Evolutionary conservation across 2,797 vertebrate genomes (phyloP), one percentile per base, ranked within the genome.

Genomic region (Gobio occitaniae): DNA sequence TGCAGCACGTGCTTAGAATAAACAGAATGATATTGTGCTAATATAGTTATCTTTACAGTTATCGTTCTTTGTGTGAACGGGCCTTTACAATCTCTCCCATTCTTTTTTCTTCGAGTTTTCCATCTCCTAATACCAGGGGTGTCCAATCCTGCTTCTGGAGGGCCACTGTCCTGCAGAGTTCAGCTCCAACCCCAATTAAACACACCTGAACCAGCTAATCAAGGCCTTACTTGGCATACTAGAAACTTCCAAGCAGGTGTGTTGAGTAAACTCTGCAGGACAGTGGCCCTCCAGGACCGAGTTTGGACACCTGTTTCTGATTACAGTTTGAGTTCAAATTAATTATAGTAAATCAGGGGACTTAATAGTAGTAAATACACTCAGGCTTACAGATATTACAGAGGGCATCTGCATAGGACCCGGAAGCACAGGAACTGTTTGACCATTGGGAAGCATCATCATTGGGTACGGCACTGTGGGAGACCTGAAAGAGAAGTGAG

Each of bases 361-460:
- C 13, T 63, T 25, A 0, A 2, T 63, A 29, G 12, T 29, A 29
- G 15, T 47, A 52, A 63, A 29, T 47, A 25, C 69, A 0, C 15
- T 41, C 48, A 75, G 25, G 38, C 92, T 97, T 93, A 99, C 98
- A 92, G 98, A 99, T 88, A 99, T 99, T 90, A 99, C 98, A 86
- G 98, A 99, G 38, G 96, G 97, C 91, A 99, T 98, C 90, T 98
- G 98, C 48, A 97, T 91, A 0, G 97, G 95, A 65, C 97, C 97
- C 36, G 98, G 97, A 79, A 99, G 95, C 87, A 99, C 93, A 17
- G 98, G 97, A 92, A 99, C 90, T 21, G 96, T 93, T 91, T 98
- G 98, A 63, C 98, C 98, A 10, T 97, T 97, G 52, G 96, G 95
- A 68, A 99, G 96, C 97, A 99, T 97, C 91, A 99, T 97, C 78